Conservation (phyloP, 2,797 vertebrate genomes). For the Onychomys torridus region DNA sequence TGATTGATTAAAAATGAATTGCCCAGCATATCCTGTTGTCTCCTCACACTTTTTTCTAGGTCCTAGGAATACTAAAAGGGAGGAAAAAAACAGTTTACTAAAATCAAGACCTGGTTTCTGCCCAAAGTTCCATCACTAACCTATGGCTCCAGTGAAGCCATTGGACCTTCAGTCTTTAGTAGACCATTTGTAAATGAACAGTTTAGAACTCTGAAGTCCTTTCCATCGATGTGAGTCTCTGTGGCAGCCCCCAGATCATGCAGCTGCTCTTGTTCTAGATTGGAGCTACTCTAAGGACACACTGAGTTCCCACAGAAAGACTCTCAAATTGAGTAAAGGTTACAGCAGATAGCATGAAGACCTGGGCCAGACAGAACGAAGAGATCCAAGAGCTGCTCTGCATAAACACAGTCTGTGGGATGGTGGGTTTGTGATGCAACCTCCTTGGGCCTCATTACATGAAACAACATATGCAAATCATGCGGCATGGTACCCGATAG, state of each 20-base stretch:
- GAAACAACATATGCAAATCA: background rate
- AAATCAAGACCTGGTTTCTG: conserved; percentile 42
- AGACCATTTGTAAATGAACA: background rate
- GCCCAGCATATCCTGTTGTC: background rate
- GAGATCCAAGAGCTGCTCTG: background rate
- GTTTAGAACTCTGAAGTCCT: background rate
- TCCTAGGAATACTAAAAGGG: background rate
- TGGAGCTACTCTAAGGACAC: background rate
- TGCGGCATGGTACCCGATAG: background rate
- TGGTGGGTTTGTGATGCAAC: background rate
- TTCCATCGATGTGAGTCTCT: background rate
- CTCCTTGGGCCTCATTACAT: background rate
- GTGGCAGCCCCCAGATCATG: background rate
- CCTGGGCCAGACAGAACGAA: background rate
- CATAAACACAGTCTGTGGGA: background rate
- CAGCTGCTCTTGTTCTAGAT: background rate
- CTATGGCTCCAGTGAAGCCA: background rate
- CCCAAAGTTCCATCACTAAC: background rate
- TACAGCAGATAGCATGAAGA: background rate
- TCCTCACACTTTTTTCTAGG: background rate
- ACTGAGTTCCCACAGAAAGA: background rate
- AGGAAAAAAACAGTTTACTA: background rate
- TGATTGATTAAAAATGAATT: background rate
- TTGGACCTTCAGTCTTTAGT: background rate
- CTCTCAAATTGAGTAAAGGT: background rate